Conservation (phyloP, 2,888 invertebrate genomes). For the Leptinotarsa haldemani region DNA sequence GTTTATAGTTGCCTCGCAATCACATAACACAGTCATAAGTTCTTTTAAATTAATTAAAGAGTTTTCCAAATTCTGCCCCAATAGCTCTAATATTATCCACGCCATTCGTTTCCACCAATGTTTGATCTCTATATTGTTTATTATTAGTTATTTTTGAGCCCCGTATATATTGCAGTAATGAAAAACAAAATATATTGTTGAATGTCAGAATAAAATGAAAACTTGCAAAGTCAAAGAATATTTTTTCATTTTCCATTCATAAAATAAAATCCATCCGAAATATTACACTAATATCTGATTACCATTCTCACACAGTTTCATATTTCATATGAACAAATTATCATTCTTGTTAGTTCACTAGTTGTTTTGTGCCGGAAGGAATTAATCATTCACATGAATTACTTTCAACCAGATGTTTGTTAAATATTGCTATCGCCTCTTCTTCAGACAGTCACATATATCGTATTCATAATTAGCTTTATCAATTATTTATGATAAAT, state of each 20-base stretch:
- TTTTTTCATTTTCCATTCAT: too few relatives aligned
- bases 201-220: too few relatives aligned
- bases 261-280: too few relatives aligned
- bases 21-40: background rate
- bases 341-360: conserved; percentile 1
- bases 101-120: background rate
- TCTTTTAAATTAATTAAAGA: background rate
- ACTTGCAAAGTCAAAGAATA: too few relatives aligned
- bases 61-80: background rate
- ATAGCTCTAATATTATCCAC: background rate
- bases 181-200: too few relatives aligned
- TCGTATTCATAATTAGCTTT: too few relatives aligned
- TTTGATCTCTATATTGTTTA: background rate
- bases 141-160: too few relatives aligned
- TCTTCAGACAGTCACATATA: too few relatives aligned
- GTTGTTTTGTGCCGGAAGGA: conserved; percentile 1
- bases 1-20: background rate
- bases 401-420: background rate
- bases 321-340: conserved; percentile 8
- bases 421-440: background rate
- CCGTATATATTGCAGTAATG: too few relatives aligned
- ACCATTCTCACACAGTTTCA: conserved; percentile 1
- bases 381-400: background rate
- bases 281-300: background rate
- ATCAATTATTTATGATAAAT: too few relatives aligned